Percentiles rank a stretch among this genome's conserved stretches.
Evolutionary conservation across 2,797 vertebrate species (phyloP).

Genomic region (Catamblyrhynchus diadema): DNA sequence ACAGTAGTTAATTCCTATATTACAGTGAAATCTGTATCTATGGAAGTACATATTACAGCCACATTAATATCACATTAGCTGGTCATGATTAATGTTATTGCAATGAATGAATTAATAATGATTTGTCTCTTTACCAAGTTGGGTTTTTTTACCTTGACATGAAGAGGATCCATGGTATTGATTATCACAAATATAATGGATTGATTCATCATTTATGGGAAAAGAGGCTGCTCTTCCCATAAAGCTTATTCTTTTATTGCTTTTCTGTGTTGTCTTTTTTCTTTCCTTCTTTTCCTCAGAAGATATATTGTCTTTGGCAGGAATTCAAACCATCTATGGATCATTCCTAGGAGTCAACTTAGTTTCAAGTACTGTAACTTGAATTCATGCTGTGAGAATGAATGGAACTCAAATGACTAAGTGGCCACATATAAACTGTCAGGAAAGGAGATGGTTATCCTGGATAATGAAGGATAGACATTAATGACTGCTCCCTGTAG

Average conservation of each 20-base stretch:
- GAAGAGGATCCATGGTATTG: slow-evolving; percentile 75
- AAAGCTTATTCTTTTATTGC: slow-evolving; percentile 57
- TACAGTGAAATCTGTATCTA: slow-evolving; percentile 68
- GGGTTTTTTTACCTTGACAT: slow-evolving; percentile 52
- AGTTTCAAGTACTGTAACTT: slow-evolving; percentile 51
- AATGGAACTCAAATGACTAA: slow-evolving; percentile 50
- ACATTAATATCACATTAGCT: slow-evolving; percentile 80
- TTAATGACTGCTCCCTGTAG: background rate
- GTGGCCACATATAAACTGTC: background rate
- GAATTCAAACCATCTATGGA: slow-evolving; percentile 69
- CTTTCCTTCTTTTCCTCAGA: background rate
- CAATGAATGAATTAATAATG: slow-evolving; percentile 80
- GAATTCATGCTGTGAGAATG: slow-evolving; percentile 44
- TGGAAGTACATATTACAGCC: slow-evolving; percentile 69
- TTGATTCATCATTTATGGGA: slow-evolving; percentile 81
- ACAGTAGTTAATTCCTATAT: slow-evolving; percentile 67
- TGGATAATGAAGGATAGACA: background rate
- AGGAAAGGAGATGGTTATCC: background rate
- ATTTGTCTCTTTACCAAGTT: slow-evolving; percentile 69
- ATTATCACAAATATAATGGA: slow-evolving; percentile 80
- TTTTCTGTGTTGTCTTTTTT: background rate
- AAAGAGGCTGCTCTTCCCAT: slow-evolving; percentile 76
- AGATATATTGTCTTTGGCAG: slow-evolving; percentile 75
- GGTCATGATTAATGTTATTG: slow-evolving; percentile 71
- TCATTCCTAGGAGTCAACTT: slow-evolving; percentile 68